Evolutionary conservation across 2,113 vertebrate species (phyloP).

Genomic region (Hucho hucho): DNA sequence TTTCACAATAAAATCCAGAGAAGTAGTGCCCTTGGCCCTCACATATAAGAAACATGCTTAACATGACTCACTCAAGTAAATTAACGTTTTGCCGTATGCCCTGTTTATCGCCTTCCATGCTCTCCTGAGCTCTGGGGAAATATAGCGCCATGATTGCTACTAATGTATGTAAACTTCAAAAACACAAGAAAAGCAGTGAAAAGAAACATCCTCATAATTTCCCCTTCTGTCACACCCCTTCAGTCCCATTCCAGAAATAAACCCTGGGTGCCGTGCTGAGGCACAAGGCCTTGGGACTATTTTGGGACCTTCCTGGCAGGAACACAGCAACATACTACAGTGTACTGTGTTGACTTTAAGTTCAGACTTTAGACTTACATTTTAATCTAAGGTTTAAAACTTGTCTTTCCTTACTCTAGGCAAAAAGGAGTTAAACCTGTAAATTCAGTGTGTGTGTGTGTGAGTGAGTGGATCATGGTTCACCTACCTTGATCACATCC

Average conservation of each 20-base stretch:
- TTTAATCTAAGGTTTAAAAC: neutral
- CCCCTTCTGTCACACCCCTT: slow-evolving; percentile 54
- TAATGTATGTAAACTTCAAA: slow-evolving; percentile 39
- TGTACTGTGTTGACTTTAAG: neutral
- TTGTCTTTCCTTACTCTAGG: neutral
- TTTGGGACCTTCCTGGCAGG: slow-evolving; percentile 49
- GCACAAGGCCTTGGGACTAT: slow-evolving; percentile 65
- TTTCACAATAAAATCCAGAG: neutral
- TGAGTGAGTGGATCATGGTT: neutral
- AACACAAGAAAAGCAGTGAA: slow-evolving; percentile 47
- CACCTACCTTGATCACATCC: slow-evolving; percentile 87
- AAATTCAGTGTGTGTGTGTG: neutral
- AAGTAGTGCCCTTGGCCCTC: neutral
- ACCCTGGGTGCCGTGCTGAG: slow-evolving; percentile 34
- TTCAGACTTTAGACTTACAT: neutral
- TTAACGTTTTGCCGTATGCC: neutral
- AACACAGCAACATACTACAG: slow-evolving; percentile 28
- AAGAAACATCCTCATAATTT: slow-evolving; percentile 27
- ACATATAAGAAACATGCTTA: neutral
- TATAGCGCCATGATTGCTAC: neutral
- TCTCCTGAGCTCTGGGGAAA: neutral
- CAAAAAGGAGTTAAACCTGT: neutral
- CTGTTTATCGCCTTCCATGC: neutral
- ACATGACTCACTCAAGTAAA: neutral
- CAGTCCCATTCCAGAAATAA: slow-evolving; percentile 68